Percentiles rank a stretch among this genome's conserved stretches.
Conservation (phyloP, 2,797 vertebrate genomes). For the Gastrophryne carolinensis region DNA sequence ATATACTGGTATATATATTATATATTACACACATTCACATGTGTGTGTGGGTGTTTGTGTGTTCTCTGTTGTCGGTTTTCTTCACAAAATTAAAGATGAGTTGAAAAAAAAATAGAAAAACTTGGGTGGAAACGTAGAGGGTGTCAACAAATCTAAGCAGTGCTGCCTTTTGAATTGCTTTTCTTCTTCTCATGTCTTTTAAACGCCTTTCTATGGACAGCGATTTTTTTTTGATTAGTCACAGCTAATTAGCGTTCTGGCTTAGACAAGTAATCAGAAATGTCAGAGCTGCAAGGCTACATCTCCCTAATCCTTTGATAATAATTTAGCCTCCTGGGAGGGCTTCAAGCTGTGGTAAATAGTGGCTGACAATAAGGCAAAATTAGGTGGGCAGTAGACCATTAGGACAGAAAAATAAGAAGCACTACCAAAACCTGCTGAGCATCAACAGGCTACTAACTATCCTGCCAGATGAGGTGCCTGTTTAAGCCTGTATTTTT, state of each 20-base stretch:
- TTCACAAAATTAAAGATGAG: constrained; percentile 69
- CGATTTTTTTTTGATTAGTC: constrained; percentile 88
- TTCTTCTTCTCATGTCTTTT: constrained; percentile 79
- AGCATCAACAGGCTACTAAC: constrained; percentile 83
- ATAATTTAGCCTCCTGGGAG: constrained; percentile 86
- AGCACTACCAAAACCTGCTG: constrained; percentile 80
- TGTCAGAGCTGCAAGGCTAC: constrained; percentile 83
- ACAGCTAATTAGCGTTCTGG: constrained; percentile 87
- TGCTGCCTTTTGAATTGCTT: constrained; percentile 78
- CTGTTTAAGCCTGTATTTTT: constrained; percentile 85
- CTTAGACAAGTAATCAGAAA: constrained; percentile 86
- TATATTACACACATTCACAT: too few relatives aligned
- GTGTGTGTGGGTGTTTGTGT: too few relatives aligned
- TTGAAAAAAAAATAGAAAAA: constrained; percentile 54
- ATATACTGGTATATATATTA: too few relatives aligned
- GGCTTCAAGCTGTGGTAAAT: constrained; percentile 84
- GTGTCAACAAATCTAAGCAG: constrained; percentile 71
- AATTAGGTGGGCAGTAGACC: constrained; percentile 86
- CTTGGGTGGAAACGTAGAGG: constrained; percentile 71
- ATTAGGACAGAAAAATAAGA: constrained; percentile 83
- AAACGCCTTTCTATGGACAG: constrained; percentile 80
- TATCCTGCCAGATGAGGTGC: constrained; percentile 82
- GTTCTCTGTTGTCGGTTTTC: too few relatives aligned
- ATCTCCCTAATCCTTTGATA: constrained; percentile 86
- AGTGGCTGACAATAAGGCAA: constrained; percentile 84